Conservation (phyloP, 2,888 invertebrate species). For the Synanthedon formicaeformis region DNA sequence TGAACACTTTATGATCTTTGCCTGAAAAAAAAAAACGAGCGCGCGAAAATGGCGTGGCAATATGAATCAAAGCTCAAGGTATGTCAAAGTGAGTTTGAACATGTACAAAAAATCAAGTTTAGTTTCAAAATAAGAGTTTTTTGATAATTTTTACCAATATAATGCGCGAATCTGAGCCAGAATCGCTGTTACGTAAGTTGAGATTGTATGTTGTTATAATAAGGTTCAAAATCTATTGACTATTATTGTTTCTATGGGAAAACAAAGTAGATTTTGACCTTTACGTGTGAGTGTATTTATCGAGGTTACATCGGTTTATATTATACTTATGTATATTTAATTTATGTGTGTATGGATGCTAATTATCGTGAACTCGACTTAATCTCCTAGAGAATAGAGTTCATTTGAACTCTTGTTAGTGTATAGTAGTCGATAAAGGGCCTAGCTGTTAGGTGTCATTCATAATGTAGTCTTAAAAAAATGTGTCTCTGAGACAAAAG, state of each 20-base stretch:
- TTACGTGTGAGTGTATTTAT: no score
- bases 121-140: slow-evolving; percentile 18
- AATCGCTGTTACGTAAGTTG: neutral
- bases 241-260: no score
- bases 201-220: neutral
- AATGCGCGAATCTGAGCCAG: neutral
- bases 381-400: slow-evolving; percentile 23
- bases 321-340: no score
- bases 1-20: neutral
- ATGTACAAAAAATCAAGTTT: slow-evolving; percentile 13
- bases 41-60: neutral
- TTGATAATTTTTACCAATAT: slow-evolving; percentile 36
- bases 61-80: neutral
- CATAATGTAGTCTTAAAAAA: slow-evolving; percentile 18
- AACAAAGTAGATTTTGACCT: no score
- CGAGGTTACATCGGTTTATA: no score
- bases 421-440: slow-evolving; percentile 15
- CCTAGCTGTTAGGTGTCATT: slow-evolving; percentile 29
- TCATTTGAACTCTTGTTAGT: slow-evolving; percentile 14
- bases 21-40: neutral
- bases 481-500: slow-evolving; percentile 39
- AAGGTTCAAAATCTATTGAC: neutral
- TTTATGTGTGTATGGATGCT: neutral
- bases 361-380: slow-evolving; percentile 12
- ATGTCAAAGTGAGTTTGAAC: slow-evolving; percentile 6